Base-by-base conservation (phyloP, 1,140 invertebrate species). In the Bombus haemorrhoidalis region DNA sequence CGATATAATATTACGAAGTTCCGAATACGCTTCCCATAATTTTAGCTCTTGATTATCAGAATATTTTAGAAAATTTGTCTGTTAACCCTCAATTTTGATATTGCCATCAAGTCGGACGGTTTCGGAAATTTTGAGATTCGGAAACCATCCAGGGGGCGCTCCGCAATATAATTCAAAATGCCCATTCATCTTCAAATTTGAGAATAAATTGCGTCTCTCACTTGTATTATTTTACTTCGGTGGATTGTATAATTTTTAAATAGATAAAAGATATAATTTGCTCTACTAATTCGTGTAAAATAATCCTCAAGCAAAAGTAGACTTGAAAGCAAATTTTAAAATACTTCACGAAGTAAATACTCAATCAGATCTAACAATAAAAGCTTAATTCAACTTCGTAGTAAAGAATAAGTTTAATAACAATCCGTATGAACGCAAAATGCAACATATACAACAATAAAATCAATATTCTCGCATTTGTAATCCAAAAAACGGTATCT, bases 11-110 rank as follows among this genome's bases (percentile, higher is more conserved):
- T 62, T 28, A 34, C 22, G 3, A 85, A n/a, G 28, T n/a, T 15
- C 28, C 32, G 8, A 57, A 62, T 18, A n/a, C 64, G 47, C 32
- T 37, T 66, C 81, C 57, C 57, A 72, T 81, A 39, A 25, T 25
- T 37, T 77, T 32, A 62, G 1, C 28, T 62, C 37, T 43, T 15
- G 43, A 69, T 47, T 18, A 39, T 69, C 12, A 3, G 15, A 66
- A 2, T 18, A 32, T 28, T 1, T 10, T 2, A 9, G 22, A 53
- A 28, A 28, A n/a, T 32, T 66, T 69, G 41, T 77, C 32, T 4
- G 25, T 34, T 57, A 57, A 85, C 83, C 53, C 37, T 25, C 18
- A 69, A 85, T 85, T 85, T 85, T 39, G 41, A 72, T n/a, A n/a
- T 15, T 64, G 39, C 28, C 47, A 12, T 80, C 39, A 37, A 88